Evolutionary conservation across 1,140 invertebrate species (phyloP).

Genomic region (Caenorhabditis elegans): DNA sequence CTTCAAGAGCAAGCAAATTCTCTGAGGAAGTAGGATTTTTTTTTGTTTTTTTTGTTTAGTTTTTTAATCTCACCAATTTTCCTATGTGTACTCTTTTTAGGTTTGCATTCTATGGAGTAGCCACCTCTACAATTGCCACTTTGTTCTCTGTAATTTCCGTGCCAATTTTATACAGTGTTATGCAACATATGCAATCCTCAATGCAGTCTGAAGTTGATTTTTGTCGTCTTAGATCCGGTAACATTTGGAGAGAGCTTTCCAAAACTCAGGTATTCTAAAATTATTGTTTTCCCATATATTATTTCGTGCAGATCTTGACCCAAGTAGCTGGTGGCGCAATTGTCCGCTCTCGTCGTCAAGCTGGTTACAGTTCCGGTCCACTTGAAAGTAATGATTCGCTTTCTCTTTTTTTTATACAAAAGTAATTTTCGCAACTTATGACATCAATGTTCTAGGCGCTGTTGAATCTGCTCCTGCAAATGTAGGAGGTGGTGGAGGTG

Average conservation of each 20-base stretch:
- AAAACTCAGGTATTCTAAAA: not conserved
- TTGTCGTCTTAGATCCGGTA: not conserved
- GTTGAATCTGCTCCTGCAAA: slow-evolving; percentile 17
- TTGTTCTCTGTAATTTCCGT: slow-evolving; percentile 19
- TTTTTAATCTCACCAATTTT: not conserved
- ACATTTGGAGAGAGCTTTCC: slow-evolving; percentile 7
- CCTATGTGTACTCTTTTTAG: not conserved
- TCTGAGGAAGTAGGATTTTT: not conserved
- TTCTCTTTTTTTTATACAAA: not conserved
- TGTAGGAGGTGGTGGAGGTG: not conserved
- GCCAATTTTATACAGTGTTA: slow-evolving; percentile 3
- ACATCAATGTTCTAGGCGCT: not conserved
- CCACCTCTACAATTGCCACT: not conserved
- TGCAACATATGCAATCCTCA: slow-evolving; percentile 6
- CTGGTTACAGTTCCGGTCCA: slow-evolving; percentile 33
- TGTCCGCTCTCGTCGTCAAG: slow-evolving; percentile 30
- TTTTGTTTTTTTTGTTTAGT: not conserved
- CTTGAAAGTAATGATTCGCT: slow-evolving; percentile 14
- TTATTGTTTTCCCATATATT: not conserved
- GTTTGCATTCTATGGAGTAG: slow-evolving; percentile 21
- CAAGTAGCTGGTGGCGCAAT: slow-evolving; percentile 20
- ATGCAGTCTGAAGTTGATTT: slow-evolving; percentile 24
- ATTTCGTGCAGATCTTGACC: not conserved
- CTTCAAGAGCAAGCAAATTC: slow-evolving; percentile 2
- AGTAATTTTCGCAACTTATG: not conserved